phyloP scores from a whole-genome alignment of 2,888 invertebrate species.

The Leucania comma region DNA sequence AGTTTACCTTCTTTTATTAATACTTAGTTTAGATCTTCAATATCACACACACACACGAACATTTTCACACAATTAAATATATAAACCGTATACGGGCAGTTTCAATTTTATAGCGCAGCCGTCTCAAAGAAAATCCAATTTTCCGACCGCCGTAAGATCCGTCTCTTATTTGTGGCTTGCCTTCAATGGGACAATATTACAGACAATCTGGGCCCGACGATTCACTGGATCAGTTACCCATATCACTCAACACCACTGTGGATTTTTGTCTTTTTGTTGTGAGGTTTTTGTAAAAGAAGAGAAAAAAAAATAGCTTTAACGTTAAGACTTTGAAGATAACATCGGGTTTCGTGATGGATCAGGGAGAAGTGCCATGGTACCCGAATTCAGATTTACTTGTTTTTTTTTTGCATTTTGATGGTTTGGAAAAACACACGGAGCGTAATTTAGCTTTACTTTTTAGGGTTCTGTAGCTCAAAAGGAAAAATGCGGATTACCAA shows the following conservation, averaged over 20 bases:
- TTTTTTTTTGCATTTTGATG: no score
- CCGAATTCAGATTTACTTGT: no score
- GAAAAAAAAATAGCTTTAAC: not conserved
- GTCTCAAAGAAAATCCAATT: slow-evolving; percentile 79
- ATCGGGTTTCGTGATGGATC: no score
- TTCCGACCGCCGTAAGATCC: slow-evolving; percentile 69
- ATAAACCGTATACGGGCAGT: slow-evolving; percentile 51
- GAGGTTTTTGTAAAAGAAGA: not conserved
- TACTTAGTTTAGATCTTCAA: not conserved
- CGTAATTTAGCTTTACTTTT: no score
- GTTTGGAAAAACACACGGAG: no score
- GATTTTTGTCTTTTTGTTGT: slow-evolving; percentile 37
- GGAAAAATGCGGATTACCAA: no score
- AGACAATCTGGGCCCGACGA: slow-evolving; percentile 68
- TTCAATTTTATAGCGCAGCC: slow-evolving; percentile 70
- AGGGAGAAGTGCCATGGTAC: no score
- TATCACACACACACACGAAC: not conserved
- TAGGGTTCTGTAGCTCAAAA: no score
- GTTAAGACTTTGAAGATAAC: no score
- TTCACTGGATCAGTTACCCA: slow-evolving; percentile 64
- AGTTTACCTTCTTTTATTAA: no score
- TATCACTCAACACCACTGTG: slow-evolving; percentile 54
- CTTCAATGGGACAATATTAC: slow-evolving; percentile 78
- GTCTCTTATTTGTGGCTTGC: slow-evolving; percentile 77
- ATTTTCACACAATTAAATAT: slow-evolving; percentile 48